Evolutionary conservation across 2,113 vertebrate genomes (phyloP).

Genomic region (Pontoporia blainvillei): DNA sequence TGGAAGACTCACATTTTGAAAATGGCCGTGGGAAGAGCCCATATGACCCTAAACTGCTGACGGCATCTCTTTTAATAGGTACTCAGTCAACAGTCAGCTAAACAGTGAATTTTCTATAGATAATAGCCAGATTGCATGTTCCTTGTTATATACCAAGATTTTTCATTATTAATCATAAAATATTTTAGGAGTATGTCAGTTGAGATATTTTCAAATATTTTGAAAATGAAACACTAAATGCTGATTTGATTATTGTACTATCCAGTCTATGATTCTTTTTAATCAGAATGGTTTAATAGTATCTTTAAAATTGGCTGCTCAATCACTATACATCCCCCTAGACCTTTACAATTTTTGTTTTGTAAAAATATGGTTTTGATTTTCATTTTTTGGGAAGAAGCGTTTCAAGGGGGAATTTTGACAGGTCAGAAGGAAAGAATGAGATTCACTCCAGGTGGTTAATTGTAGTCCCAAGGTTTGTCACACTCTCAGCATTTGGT

Average conservation of each 20-base stretch:
- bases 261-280: neutral
- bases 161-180: slow-evolving; percentile 4
- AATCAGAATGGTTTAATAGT: neutral
- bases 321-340: neutral
- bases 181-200: neutral
- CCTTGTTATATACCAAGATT: neutral
- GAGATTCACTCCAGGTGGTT: neutral
- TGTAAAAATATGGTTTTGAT: neutral
- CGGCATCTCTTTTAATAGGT: slow-evolving; percentile 96
- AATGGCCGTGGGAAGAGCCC: slow-evolving; percentile 98
- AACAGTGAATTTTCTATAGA: neutral
- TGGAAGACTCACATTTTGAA: slow-evolving; percentile 90
- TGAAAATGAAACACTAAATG: slow-evolving; percentile 13
- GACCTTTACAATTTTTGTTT: neutral
- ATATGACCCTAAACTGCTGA: slow-evolving; percentile 95
- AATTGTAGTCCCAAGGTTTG: neutral
- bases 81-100: slow-evolving; percentile 60
- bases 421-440: neutral
- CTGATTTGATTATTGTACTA: neutral
- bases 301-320: neutral
- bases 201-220: neutral
- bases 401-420: neutral
- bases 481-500: neutral
- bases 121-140: neutral
- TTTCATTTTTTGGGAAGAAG: neutral